phyloP scores from a whole-genome alignment of 1,140 invertebrate genomes.

The Psilanteris sp. region DNA sequence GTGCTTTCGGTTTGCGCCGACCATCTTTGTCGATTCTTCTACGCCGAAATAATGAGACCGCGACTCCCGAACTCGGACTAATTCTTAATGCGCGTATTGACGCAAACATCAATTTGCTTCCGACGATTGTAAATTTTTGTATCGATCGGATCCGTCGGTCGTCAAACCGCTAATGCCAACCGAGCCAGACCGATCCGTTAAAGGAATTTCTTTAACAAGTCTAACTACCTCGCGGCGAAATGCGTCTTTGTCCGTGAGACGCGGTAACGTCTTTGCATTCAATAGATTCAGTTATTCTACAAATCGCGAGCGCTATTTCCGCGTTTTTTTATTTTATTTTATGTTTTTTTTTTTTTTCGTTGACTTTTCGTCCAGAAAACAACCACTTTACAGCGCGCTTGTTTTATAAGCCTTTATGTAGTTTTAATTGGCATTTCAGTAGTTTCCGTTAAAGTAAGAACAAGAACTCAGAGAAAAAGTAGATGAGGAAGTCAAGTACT shows the following conservation, averaged over 20 bases:
- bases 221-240: slow-evolving; percentile 27
- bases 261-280: slow-evolving; percentile 21
- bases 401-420: slow-evolving; percentile 56
- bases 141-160: slow-evolving; percentile 46
- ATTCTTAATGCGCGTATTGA: too few species aligned
- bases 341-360: slow-evolving; percentile 20
- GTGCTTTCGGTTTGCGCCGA: too few species aligned
- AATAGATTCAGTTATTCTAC: slow-evolving; percentile 22
- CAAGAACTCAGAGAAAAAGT: slow-evolving; percentile 45
- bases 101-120: too few species aligned
- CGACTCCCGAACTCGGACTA: too few species aligned
- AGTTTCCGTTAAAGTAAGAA: slow-evolving; percentile 56
- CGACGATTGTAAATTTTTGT: too few species aligned
- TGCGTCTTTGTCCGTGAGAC: slow-evolving; percentile 57
- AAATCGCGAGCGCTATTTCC: slow-evolving; percentile 2
- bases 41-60: too few species aligned
- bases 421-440: slow-evolving; percentile 60
- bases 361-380: slow-evolving; percentile 26
- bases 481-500: slow-evolving; percentile 47
- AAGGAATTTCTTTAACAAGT: slow-evolving; percentile 29
- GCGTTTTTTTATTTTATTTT: too few species aligned
- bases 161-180: slow-evolving; percentile 38
- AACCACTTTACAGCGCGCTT: slow-evolving; percentile 32
- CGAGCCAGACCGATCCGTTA: too few species aligned
- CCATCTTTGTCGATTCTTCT: too few species aligned